Percentiles rank a stretch among this genome's conserved stretches.
phyloP scores from a whole-genome alignment of 2,888 invertebrate genomes.

The Ormia ochracea region DNA sequence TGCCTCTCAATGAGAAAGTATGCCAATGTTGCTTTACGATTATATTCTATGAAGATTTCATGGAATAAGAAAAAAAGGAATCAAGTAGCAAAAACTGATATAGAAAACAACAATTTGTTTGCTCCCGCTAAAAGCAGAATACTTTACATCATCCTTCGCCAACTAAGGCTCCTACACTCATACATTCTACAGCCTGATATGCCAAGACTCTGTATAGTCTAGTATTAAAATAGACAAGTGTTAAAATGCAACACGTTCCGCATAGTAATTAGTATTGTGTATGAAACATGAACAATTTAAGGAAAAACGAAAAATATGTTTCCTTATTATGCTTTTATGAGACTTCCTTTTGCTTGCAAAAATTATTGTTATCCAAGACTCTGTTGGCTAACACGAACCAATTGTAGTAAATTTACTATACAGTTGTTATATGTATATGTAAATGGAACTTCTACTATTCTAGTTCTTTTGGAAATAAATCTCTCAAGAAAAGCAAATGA shows the following conservation, averaged over 20 bases:
- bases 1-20: constrained; percentile 41
- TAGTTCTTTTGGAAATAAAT: too few relatives aligned
- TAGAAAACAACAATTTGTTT: constrained; percentile 20
- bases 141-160: neutral
- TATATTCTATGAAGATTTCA: constrained; percentile 25
- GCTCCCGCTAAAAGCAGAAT: neutral
- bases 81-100: constrained; percentile 31
- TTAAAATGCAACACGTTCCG: constrained; percentile 61
- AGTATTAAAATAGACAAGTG: constrained; percentile 42
- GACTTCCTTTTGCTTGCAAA: too few relatives aligned
- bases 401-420: too few relatives aligned
- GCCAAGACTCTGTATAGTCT: neutral
- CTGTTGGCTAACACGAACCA: too few relatives aligned
- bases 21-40: constrained; percentile 56
- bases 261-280: constrained; percentile 58
- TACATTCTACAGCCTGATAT: neutral
- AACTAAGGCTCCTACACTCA: neutral
- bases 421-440: too few relatives aligned
- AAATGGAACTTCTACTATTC: too few relatives aligned
- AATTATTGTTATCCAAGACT: too few relatives aligned
- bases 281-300: constrained; percentile 32
- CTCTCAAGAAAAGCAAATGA: too few relatives aligned
- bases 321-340: too few relatives aligned
- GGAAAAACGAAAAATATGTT: constrained; percentile 13
- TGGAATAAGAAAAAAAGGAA: constrained; percentile 10